Conservation (phyloP, 2,888 invertebrate species). For the Hirtodrosophila cameraria region DNA sequence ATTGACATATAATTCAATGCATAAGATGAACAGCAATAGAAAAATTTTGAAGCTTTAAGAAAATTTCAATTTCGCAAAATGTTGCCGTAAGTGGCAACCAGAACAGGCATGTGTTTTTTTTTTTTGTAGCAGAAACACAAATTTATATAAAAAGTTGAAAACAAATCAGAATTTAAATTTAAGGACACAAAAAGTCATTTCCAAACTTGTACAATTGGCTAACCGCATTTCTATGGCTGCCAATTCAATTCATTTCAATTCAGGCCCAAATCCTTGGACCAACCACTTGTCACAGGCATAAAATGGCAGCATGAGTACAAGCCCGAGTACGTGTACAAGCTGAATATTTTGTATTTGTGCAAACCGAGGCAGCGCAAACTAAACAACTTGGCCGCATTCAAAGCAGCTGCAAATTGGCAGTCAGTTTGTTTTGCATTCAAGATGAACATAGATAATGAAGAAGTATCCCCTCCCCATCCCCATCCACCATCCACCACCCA, state of each 20-base stretch:
- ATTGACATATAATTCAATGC: too few species aligned
- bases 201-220: constrained; percentile 9
- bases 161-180: not conserved
- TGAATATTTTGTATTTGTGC: not conserved
- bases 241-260: constrained; percentile 33
- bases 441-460: constrained; percentile 11
- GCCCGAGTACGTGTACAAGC: not conserved
- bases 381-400: constrained; percentile 39
- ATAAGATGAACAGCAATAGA: too few species aligned
- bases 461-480: not conserved
- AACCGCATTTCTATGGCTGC: constrained; percentile 23
- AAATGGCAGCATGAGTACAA: not conserved
- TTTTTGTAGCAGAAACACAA: not conserved
- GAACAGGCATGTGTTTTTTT: not conserved
- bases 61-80: too few species aligned
- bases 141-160: not conserved
- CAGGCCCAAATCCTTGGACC: not conserved
- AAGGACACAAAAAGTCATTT: not conserved
- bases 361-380: constrained; percentile 13
- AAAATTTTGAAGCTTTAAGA: too few species aligned
- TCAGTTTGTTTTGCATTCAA: constrained; percentile 43
- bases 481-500: too few species aligned
- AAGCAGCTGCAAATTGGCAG: constrained; percentile 47
- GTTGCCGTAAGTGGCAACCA: too few species aligned
- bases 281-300: constrained; percentile 8